Conservation (phyloP, 2,797 vertebrate species). For the Chromis chromis region DNA sequence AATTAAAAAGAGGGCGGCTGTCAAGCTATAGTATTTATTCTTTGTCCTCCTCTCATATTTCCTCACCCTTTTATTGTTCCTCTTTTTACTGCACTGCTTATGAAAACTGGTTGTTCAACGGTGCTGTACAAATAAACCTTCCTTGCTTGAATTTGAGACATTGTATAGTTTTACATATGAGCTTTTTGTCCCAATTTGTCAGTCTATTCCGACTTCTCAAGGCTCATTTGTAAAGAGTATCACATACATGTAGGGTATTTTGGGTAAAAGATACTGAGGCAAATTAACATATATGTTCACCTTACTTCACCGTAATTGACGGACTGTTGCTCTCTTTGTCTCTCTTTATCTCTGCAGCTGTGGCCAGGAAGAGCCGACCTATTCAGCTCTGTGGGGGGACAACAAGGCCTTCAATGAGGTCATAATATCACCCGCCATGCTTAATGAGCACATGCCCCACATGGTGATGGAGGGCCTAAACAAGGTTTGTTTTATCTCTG, state of each 20-base stretch:
- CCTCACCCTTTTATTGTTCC: neutral
- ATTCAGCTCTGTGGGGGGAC: slow-evolving; percentile 98
- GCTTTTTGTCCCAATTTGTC: neutral
- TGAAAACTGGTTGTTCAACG: neutral
- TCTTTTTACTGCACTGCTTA: neutral
- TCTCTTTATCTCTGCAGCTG: slow-evolving; percentile 84
- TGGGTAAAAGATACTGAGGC: neutral
- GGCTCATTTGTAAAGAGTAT: neutral
- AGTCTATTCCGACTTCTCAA: neutral
- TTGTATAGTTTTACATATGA: neutral
- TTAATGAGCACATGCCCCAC: slow-evolving; percentile 97
- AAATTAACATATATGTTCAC: slow-evolving; percentile 18
- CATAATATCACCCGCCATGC: slow-evolving; percentile 98
- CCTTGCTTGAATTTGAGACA: neutral
- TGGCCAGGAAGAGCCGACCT: slow-evolving; percentile 98
- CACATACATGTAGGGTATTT: neutral
- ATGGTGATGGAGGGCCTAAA: slow-evolving; percentile 99
- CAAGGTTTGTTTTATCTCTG: slow-evolving; percentile 85
- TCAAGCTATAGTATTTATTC: neutral
- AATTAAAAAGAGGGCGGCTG: neutral
- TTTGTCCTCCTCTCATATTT: neutral
- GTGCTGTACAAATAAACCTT: neutral
- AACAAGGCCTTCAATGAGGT: slow-evolving; percentile 99
- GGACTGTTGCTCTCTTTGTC: neutral
- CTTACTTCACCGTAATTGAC: slow-evolving; percentile 16